A percentile compares a stretch with the other conserved stretches of the same genome.
Conservation (phyloP, 92 coral and sea anemone genomes). For the Heteractis magnifica region DNA sequence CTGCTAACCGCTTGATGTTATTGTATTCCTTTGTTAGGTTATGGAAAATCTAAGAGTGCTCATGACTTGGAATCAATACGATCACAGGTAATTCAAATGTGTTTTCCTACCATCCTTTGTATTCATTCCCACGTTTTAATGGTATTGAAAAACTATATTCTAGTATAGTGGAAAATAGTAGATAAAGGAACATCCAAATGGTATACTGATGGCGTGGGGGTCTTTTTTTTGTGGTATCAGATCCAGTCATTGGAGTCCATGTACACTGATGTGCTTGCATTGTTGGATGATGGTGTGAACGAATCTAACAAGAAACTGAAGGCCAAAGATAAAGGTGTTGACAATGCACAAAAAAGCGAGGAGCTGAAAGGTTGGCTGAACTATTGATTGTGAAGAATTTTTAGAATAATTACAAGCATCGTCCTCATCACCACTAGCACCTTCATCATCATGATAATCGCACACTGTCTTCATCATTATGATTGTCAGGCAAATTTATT, state of each 20-base stretch:
- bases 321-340: conserved; percentile 43
- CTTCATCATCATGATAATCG: not conserved
- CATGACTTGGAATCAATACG: conserved; percentile 53
- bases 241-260: conserved; percentile 70
- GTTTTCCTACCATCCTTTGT: not conserved
- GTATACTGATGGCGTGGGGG: not conserved
- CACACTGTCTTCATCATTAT: not conserved
- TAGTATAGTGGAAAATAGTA: too few species aligned
- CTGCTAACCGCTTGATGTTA: not conserved
- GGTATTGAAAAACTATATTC: not conserved
- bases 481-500: not conserved
- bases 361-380: conserved; percentile 50
- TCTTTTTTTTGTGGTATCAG: conserved; percentile 22
- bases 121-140: not conserved
- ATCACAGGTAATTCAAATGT: conserved; percentile 38
- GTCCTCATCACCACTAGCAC: too few species aligned
- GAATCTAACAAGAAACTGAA: conserved; percentile 42
- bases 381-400: too few species aligned
- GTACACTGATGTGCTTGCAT: conserved; percentile 71
- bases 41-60: conserved; percentile 44
- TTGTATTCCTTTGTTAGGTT: not conserved
- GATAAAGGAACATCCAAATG: too few species aligned
- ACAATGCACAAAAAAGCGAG: conserved; percentile 26
- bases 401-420: too few species aligned
- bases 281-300: conserved; percentile 51